Percentiles rank a stretch among this genome's conserved stretches.
phyloP scores from a whole-genome alignment of 2,113 vertebrate genomes.

The Gracilinanus agilis region DNA sequence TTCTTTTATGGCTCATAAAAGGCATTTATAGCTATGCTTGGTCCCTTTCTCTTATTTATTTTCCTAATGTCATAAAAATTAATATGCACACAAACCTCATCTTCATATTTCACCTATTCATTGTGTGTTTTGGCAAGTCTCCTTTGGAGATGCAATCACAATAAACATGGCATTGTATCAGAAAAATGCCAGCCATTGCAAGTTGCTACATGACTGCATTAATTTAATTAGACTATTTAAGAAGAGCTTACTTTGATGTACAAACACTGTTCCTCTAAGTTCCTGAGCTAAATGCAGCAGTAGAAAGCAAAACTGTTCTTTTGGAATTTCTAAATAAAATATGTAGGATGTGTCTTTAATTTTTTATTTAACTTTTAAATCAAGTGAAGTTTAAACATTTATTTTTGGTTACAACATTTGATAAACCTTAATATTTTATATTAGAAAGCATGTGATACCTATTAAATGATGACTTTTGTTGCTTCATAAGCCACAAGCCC shows the following conservation, averaged over 20 bases:
- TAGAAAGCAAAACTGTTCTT: background rate
- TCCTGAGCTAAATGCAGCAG: slow-evolving; percentile 52
- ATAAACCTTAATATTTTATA: background rate
- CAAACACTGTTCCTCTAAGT: slow-evolving; percentile 52
- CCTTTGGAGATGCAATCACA: slow-evolving; percentile 61
- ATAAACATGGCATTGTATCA: slow-evolving; percentile 53
- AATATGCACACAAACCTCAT: slow-evolving; percentile 62
- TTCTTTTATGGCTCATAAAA: slow-evolving; percentile 50
- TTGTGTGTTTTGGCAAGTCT: slow-evolving; percentile 62
- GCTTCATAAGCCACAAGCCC: slow-evolving; percentile 18
- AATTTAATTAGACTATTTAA: slow-evolving; percentile 76
- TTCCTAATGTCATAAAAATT: slow-evolving; percentile 70
- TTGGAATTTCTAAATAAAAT: slow-evolving; percentile 55
- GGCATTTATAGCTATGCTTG: slow-evolving; percentile 51
- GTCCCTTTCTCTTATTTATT: slow-evolving; percentile 56
- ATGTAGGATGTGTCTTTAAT: background rate
- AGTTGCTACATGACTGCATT: slow-evolving; percentile 64
- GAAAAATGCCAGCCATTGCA: slow-evolving; percentile 58
- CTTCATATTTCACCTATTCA: slow-evolving; percentile 66
- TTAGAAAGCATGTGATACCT: background rate
- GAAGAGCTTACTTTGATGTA: slow-evolving; percentile 66
- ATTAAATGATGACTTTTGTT: background rate
- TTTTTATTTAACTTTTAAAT: background rate
- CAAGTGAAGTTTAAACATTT: background rate
- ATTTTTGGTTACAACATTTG: background rate